A percentile compares a stretch with the other conserved stretches of the same genome.
phyloP scores from a whole-genome alignment of 1,140 invertebrate genomes.

The Macrobrachium nipponense region DNA sequence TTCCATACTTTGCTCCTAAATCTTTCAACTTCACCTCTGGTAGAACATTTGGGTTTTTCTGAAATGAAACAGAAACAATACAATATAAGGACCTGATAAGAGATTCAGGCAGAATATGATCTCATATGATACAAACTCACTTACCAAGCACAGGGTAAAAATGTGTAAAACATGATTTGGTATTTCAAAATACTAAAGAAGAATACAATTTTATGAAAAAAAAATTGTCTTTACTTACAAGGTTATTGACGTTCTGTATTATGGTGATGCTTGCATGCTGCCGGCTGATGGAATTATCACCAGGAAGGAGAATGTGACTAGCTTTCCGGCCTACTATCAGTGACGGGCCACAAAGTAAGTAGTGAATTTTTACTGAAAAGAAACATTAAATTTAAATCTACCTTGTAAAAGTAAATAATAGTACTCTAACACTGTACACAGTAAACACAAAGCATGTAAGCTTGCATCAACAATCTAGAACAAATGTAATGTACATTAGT shows the following conservation, averaged over 20 bases:
- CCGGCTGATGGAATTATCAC: conserved; percentile 44
- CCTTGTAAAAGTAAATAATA: no score
- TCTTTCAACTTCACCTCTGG: conserved; percentile 35
- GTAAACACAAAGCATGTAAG: no score
- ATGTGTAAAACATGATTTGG: not conserved
- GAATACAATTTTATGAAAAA: not conserved
- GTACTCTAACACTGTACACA: no score
- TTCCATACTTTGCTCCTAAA: conserved; percentile 42
- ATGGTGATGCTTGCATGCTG: conserved; percentile 34
- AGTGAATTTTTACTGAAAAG: conserved; percentile 35
- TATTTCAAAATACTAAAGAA: not conserved
- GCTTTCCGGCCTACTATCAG: conserved; percentile 35
- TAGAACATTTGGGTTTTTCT: conserved; percentile 22
- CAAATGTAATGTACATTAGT: no score
- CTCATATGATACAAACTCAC: not conserved
- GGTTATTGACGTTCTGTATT: not conserved
- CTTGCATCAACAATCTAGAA: no score
- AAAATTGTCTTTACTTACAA: conserved; percentile 12
- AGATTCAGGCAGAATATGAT: not conserved
- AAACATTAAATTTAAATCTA: not conserved
- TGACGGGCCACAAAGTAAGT: conserved; percentile 19
- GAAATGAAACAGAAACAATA: not conserved
- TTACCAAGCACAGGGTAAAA: not conserved
- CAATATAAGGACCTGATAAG: no score
- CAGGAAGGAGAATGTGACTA: conserved; percentile 33